Conservation (phyloP, 1,140 invertebrate genomes). For the Medauroidea extradentata region DNA sequence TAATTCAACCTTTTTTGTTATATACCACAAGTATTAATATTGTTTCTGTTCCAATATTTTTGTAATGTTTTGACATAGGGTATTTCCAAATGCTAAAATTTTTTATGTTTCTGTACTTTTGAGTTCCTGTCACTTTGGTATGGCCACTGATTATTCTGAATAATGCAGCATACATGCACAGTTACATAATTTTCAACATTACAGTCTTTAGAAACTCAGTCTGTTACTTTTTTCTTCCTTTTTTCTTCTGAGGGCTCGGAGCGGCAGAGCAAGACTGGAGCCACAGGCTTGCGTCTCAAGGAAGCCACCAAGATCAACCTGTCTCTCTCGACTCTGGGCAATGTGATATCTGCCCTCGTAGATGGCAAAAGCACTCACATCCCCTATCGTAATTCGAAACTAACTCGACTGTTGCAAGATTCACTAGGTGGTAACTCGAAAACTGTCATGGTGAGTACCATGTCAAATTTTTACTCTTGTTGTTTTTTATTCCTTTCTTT, state of each 20-base stretch:
- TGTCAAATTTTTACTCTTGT: background rate
- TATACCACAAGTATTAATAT: too few species aligned
- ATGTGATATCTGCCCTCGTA: constrained; percentile 92
- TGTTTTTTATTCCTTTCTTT: background rate
- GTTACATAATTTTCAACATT: too few species aligned
- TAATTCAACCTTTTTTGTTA: too few species aligned
- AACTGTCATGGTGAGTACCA: constrained; percentile 79
- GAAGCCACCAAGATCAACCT: constrained; percentile 96
- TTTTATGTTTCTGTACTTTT: too few species aligned
- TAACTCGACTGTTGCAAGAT: constrained; percentile 89
- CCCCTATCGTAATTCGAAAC: constrained; percentile 91
- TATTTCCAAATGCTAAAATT: too few species aligned
- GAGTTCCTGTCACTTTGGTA: too few species aligned
- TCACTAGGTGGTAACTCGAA: constrained; percentile 95
- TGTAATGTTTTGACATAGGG: too few species aligned
- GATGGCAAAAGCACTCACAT: constrained; percentile 93
- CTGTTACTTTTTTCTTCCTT: background rate
- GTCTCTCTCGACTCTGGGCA: constrained; percentile 88
- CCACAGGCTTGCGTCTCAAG: constrained; percentile 80
- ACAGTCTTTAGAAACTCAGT: too few species aligned
- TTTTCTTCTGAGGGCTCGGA: constrained; percentile 62
- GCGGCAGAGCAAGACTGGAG: constrained; percentile 87
- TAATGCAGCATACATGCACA: too few species aligned
- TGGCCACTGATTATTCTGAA: too few species aligned
- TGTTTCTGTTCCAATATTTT: too few species aligned